phyloP scores from a whole-genome alignment of 1,140 invertebrate species.

The Eriosoma lanigerum region DNA sequence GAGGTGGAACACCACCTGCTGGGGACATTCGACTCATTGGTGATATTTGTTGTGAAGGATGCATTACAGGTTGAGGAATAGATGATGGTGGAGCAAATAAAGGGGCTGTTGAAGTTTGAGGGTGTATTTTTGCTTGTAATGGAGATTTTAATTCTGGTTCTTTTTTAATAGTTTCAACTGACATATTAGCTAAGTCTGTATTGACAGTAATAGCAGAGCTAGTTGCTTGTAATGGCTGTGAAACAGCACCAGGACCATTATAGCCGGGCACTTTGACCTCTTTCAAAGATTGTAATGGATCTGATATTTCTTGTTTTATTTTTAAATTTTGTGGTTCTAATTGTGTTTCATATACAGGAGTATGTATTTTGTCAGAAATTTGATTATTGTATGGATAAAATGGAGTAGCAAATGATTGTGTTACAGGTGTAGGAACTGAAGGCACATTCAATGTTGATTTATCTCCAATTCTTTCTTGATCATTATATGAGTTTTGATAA shows the following conservation, averaged over 20 bases:
- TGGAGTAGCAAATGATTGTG: constrained; percentile 40
- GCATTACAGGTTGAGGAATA: constrained; percentile 70
- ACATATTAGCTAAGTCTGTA: constrained; percentile 56
- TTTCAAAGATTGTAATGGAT: constrained; percentile 75
- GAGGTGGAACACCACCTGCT: constrained; percentile 67
- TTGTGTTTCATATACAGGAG: constrained; percentile 54
- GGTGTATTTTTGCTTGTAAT: constrained; percentile 28
- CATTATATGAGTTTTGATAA: constrained; percentile 52
- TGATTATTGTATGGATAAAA: constrained; percentile 56
- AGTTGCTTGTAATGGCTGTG: constrained; percentile 56
- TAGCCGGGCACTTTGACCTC: constrained; percentile 81
- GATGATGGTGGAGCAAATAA: constrained; percentile 63
- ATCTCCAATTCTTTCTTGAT: constrained; percentile 53
- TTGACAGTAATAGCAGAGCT: constrained; percentile 53
- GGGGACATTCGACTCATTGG: constrained; percentile 60
- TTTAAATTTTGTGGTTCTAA: constrained; percentile 75
- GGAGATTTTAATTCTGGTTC: constrained; percentile 63
- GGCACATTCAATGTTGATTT: constrained; percentile 55
- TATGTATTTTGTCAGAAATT: constrained; percentile 54
- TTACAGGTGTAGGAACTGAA: constrained; percentile 52
- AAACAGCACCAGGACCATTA: constrained; percentile 55
- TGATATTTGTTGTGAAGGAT: constrained; percentile 68
- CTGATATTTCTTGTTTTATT: constrained; percentile 75
- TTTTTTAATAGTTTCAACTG: constrained; percentile 73
- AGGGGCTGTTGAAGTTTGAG: constrained; percentile 41